Conservation (phyloP, 2,888 invertebrate species). For the Neoscelio sp. region DNA sequence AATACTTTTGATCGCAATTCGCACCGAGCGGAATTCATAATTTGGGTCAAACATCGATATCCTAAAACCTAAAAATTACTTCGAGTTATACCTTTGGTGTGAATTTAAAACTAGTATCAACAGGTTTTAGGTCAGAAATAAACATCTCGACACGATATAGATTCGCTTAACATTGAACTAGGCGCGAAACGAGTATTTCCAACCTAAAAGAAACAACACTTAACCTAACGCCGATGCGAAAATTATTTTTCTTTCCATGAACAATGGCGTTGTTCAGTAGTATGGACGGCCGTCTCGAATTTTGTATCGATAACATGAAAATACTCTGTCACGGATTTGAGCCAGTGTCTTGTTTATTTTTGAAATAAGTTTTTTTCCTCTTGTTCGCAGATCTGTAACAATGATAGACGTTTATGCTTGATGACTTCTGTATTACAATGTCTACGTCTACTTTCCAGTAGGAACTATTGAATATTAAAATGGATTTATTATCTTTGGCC, state of each 20-base stretch:
- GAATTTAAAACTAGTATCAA: conserved; percentile 64
- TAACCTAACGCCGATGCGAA: conserved; percentile 65
- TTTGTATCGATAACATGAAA: conserved; percentile 66
- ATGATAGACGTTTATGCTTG: conserved; percentile 18
- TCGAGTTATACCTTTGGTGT: conserved; percentile 60
- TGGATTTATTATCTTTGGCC: conserved; percentile 65
- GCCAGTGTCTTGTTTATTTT: conserved; percentile 46
- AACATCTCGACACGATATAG: conserved; percentile 25
- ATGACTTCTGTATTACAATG: conserved; percentile 57
- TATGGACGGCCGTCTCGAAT: conserved; percentile 67
- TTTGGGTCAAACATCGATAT: conserved; percentile 54
- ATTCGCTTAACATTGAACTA: conserved; percentile 46
- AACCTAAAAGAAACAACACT: conserved; percentile 59
- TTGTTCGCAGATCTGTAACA: conserved; percentile 1
- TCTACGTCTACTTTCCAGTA: conserved; percentile 60
- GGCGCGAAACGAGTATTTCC: conserved; percentile 17
- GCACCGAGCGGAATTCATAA: conserved; percentile 27
- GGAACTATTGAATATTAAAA: conserved; percentile 67
- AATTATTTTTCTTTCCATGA: conserved; percentile 67
- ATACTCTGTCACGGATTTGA: conserved; percentile 68
- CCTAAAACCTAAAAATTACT: conserved; percentile 56
- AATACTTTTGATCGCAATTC: conserved; percentile 60
- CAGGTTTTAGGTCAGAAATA: conserved; percentile 31
- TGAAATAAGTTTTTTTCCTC: conserved; percentile 19
- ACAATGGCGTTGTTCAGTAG: conserved; percentile 63